phyloP scores from a whole-genome alignment of 2,113 vertebrate genomes.

The Chloropsis hardwickii region DNA sequence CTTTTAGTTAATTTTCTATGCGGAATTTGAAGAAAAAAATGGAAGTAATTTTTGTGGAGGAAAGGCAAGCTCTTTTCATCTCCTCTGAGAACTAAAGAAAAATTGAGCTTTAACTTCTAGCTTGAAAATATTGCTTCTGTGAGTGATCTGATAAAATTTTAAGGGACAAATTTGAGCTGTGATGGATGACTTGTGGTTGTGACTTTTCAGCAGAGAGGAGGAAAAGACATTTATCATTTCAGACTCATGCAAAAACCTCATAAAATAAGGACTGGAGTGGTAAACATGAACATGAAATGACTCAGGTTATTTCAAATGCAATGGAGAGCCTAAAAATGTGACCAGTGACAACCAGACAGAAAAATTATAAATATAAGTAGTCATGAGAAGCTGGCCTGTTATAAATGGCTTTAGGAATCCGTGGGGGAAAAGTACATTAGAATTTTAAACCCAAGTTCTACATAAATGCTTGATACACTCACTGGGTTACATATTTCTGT shows the following conservation, averaged over 20 bases:
- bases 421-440: background rate
- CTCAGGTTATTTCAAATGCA: conserved; percentile 28
- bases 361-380: conserved; percentile 37
- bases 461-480: background rate
- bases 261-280: conserved; percentile 19
- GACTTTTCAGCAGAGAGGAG: conserved; percentile 23
- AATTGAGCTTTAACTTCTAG: background rate
- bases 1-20: background rate
- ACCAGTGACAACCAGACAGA: background rate
- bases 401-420: conserved; percentile 22
- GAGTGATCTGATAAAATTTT: background rate
- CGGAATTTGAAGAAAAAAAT: background rate
- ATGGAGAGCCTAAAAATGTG: conserved; percentile 42
- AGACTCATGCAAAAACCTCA: conserved; percentile 43
- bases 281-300: conserved; percentile 44
- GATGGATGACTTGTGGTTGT: conserved; percentile 38
- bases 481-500: background rate
- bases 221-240: conserved; percentile 49
- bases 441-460: conserved; percentile 14
- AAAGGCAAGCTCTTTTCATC: background rate
- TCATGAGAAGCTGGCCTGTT: conserved; percentile 1
- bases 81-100: background rate
- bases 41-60: background rate
- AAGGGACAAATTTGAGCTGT: conserved; percentile 9
- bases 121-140: background rate